phyloP scores from a whole-genome alignment of 1,140 invertebrate species.

The Gyrodactylus salaris region DNA sequence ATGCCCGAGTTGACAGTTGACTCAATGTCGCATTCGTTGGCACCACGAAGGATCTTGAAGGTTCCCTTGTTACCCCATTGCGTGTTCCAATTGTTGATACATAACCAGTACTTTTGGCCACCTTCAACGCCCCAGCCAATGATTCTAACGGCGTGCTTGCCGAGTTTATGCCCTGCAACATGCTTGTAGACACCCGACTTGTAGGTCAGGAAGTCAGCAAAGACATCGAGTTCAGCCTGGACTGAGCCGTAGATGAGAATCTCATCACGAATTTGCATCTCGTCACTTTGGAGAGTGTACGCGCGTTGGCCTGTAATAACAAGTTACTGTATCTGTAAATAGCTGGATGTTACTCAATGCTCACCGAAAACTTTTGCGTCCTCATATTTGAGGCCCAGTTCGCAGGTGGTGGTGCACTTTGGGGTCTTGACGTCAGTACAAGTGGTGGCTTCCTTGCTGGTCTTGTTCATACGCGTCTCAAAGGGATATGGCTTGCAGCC shows the following conservation, averaged over 20 bases:
- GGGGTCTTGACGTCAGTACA: conserved; percentile 39
- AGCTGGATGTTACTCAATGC: no score
- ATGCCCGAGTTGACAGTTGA: neutral
- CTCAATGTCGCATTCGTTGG: conserved; percentile 36
- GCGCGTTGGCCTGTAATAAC: no score
- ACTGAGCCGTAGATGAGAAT: conserved; percentile 56
- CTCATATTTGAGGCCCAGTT: conserved; percentile 26
- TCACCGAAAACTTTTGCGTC: neutral
- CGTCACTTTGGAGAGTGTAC: conserved; percentile 18
- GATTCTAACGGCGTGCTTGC: conserved; percentile 57
- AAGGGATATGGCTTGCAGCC: conserved; percentile 54
- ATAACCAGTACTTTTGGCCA: conserved; percentile 45
- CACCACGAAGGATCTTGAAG: conserved; percentile 51
- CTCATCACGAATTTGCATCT: conserved; percentile 40
- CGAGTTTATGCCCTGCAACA: conserved; percentile 32
- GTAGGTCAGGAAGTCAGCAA: conserved; percentile 47
- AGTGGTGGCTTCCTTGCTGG: conserved; percentile 27
- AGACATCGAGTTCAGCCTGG: conserved; percentile 56
- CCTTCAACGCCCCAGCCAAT: conserved; percentile 52
- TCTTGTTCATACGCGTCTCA: conserved; percentile 48
- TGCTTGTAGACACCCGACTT: conserved; percentile 56
- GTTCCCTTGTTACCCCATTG: conserved; percentile 42
- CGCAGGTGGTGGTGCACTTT: conserved; percentile 35
- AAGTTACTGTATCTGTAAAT: no score
- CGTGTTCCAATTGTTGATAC: conserved; percentile 62